phyloP scores from a whole-genome alignment of 2,888 invertebrate genomes.

The Drosophila prostipennis region DNA sequence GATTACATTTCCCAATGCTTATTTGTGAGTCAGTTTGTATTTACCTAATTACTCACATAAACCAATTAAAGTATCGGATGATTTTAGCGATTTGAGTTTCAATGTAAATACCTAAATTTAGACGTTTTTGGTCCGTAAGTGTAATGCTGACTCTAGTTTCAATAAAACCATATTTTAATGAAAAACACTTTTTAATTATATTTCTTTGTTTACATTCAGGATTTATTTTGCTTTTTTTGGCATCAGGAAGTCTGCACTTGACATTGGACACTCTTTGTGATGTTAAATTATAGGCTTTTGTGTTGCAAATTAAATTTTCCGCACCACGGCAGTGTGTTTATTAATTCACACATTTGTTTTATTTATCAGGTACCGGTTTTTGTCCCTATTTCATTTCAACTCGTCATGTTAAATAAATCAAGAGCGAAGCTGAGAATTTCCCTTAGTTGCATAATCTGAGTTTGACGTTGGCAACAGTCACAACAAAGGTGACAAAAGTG shows the following conservation, averaged over 20 bases:
- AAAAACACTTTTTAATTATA: slow-evolving; percentile 11
- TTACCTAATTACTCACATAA: slow-evolving; percentile 7
- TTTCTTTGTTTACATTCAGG: not conserved
- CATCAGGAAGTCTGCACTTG: slow-evolving; percentile 8
- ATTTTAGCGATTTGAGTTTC: not conserved
- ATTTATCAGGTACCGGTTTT: slow-evolving; percentile 7
- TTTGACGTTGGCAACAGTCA: slow-evolving; percentile 36
- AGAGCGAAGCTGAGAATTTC: slow-evolving; percentile 2
- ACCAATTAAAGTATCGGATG: not conserved
- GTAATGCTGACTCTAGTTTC: not conserved
- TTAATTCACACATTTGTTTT: slow-evolving; percentile 24
- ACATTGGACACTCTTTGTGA: slow-evolving; percentile 20
- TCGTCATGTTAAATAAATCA: slow-evolving; percentile 24
- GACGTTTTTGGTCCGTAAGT: not conserved
- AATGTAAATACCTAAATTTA: not conserved
- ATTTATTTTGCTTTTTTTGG: not conserved
- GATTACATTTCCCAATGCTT: not conserved
- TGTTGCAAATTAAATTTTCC: slow-evolving; percentile 22
- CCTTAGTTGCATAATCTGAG: slow-evolving; percentile 34
- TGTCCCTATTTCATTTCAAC: slow-evolving; percentile 1
- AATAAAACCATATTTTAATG: not conserved
- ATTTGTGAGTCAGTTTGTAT: not conserved
- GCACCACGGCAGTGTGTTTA: not conserved
- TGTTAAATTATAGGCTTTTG: slow-evolving; percentile 15
- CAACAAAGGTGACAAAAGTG: slow-evolving; percentile 45